Base-by-base conservation (phyloP, 2,888 invertebrate genomes). In the Torymus auratus region DNA sequence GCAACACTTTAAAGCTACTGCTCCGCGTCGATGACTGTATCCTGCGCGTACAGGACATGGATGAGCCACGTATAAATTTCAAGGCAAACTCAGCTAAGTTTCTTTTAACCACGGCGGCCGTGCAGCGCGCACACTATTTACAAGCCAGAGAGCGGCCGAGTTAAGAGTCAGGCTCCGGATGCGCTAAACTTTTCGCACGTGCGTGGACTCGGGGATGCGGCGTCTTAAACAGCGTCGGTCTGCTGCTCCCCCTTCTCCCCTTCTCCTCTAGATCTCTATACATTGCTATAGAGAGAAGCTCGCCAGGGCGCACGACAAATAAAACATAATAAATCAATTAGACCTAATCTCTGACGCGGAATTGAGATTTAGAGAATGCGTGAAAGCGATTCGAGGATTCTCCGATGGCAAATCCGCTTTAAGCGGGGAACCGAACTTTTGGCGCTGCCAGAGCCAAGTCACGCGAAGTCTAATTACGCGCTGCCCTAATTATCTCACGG, bases 301-400 rank as follows among this genome's bases (percentile, higher is more conserved):
- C 3, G 28, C 28, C 28, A 2, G 11, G 58, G 15, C 41, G 11
- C 28, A 52, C 50, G 65, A 23, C 50, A 80, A 75, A 80, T 75
- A 78, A 79, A 80, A 69, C 56, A 65, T 56, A 80, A 82, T 82
- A 82, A 82, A 82, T 82, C 80, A 82, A 82, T 82, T 82, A 82
- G 69, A 73, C 15, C 20, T 82, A 82, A 82, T 82, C 79, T 82
- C 65, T 52, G 23, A 10, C 12, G 28, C 11, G n/a, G 50, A 81
- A 82, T 82, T 82, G 67, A 82, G 78, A 78, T 82, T 82, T 82
- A 82, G 61, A 62, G 62, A 14, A 10, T 11, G 56, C 14, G 56
- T 17, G 64, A 78, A 77, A 77, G 72, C 65, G 85, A 84, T 84
- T 82, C 81, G 81, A 68, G 83, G 62, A 81, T 61, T 71, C 60